Percentiles rank a stretch among this genome's conserved stretches.
These are phyloP conservation scores for Propithecus coquereli DNA, from an alignment of 2,113 vertebrate genomes.

Conservation along the genomic window DNA sequence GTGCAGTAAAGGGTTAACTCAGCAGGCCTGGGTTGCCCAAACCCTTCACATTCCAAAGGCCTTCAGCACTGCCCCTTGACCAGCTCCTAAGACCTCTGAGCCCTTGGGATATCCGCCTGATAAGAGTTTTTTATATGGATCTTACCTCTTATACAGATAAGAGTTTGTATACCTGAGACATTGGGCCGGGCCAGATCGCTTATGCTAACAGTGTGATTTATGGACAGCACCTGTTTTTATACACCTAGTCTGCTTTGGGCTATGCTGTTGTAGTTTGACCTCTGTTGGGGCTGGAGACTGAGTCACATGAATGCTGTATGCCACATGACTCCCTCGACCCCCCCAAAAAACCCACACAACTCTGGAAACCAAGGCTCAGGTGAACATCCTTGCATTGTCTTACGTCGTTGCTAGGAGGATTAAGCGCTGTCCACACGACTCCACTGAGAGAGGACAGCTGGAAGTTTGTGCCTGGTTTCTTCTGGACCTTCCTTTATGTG, in stretches of 20 bases:
- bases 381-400: neutral
- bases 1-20: neutral
- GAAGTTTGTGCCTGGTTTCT: neutral
- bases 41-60: no score
- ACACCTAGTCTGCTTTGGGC: neutral
- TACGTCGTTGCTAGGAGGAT: neutral
- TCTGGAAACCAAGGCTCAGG: neutral
- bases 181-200: neutral
- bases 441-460: neutral
- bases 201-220: neutral
- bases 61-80: neutral
- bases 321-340: neutral
- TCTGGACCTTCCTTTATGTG: neutral
- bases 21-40: neutral
- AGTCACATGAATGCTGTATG: neutral
- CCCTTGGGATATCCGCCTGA: neutral
- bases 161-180: neutral
- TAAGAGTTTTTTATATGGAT: no score
- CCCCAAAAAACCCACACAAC: neutral
- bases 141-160: no score
- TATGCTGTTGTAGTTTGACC: neutral
- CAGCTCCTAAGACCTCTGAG: neutral
- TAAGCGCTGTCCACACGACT: neutral
- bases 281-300: neutral
- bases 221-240: neutral